phyloP scores from a whole-genome alignment of 35 echinoderm and acorn worm species.

The Nesometra sesokonis region DNA sequence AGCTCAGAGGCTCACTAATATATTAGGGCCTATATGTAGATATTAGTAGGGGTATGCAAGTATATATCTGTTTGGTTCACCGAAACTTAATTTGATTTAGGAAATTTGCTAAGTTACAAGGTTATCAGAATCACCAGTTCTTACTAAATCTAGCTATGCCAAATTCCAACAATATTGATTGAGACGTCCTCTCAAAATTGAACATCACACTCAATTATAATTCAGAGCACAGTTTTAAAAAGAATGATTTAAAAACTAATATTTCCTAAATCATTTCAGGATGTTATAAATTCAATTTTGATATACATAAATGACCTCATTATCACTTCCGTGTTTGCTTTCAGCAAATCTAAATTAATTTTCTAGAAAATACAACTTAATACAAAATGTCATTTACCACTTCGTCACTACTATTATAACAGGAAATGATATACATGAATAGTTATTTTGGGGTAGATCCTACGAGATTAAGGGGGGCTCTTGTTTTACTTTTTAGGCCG shows the following conservation, averaged over 20 bases:
- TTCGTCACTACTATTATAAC: neutral
- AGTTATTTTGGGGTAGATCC: neutral
- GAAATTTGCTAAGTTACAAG: too few species aligned
- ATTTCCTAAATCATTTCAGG: neutral
- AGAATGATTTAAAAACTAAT: neutral
- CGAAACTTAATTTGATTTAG: too few species aligned
- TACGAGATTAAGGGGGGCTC: neutral
- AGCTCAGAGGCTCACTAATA: too few species aligned
- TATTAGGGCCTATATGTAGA: too few species aligned
- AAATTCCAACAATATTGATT: neutral
- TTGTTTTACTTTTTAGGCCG: neutral
- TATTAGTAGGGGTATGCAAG: too few species aligned
- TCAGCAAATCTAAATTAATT: neutral
- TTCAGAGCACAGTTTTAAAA: neutral
- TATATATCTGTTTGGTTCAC: too few species aligned
- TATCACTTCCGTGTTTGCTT: neutral
- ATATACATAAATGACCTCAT: neutral
- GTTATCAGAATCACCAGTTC: too few species aligned
- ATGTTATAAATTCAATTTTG: neutral
- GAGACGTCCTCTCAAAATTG: neutral
- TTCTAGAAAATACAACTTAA: neutral
- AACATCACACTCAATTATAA: neutral
- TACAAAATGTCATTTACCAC: neutral
- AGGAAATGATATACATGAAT: neutral
- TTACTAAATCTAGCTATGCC: too few species aligned